Evolutionary conservation across 2,113 vertebrate genomes (phyloP), one percentile per base, ranked within the genome.

Genomic region (Neomonachus schauinslandi): DNA sequence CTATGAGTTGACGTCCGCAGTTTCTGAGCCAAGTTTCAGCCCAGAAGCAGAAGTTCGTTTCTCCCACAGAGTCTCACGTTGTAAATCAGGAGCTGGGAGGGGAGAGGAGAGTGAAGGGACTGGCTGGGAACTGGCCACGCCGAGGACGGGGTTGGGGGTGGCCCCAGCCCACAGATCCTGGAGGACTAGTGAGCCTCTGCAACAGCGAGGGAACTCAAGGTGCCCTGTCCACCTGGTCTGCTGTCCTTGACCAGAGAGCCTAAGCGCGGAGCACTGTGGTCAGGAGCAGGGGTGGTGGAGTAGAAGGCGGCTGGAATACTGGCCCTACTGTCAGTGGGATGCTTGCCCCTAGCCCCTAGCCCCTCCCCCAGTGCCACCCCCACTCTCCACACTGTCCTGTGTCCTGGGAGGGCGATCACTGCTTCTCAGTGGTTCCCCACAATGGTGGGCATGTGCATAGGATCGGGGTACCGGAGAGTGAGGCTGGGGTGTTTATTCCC

Each of bases 231-330:
- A 4, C 11, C 49, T 9, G 36, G 19, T 31, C 65, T 0, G 0
- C n/a, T 6, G 19, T 18, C 77, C 31, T 14, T 22, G 51, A 14
- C 3, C 13, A 2, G 0, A 1, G 16, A 24, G 13, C 26, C 63
- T 31, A 5, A 19, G 22, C 0, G 0, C 21, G 10, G 14, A 33
- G n/a, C 21, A 0, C 9, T 4, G 1, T 0, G 15, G 39, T 55
- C 24, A 16, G 36, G 18, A 4, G 24, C 33, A 16, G 74, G 26
- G 6, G 42, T 0, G 13, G 0, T 13, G 69, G 24, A 16, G 5
- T 42, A 9, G 26, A 33, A 46, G 33, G 42, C 15, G 1, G 0
- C 3, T 1, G 7, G 7, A 21, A 28, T 12, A 3, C 19, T 6
- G 53, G 28, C 18, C 65, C 51, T 13, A 1, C 11, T 2, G 72